Percentiles rank a stretch among this genome's conserved stretches.
Evolutionary conservation across 2,888 invertebrate species (phyloP).

Genomic region (Phasia obesa): DNA sequence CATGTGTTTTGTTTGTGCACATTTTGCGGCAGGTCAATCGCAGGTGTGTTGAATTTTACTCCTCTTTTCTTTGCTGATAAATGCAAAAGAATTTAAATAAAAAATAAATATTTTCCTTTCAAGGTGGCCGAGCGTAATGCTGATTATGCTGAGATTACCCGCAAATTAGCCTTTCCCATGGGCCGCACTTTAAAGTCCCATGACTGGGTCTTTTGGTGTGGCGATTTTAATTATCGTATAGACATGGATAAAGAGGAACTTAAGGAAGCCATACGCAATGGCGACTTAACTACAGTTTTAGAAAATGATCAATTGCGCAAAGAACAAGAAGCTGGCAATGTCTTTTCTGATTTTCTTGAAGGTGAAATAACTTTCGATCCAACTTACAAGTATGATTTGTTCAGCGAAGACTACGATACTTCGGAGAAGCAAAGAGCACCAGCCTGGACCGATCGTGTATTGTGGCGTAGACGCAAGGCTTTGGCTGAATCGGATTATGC

Average conservation of each 20-base stretch:
- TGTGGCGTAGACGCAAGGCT: slow-evolving; percentile 93
- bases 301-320: slow-evolving; percentile 93
- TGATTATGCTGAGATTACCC: slow-evolving; percentile 97
- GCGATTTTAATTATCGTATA: slow-evolving; percentile 99
- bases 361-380: slow-evolving; percentile 96
- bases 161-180: slow-evolving; percentile 95
- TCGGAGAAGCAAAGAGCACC: slow-evolving; percentile 98
- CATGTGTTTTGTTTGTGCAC: slow-evolving; percentile 98
- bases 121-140: slow-evolving; percentile 91
- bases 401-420: slow-evolving; percentile 99
- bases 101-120: background rate
- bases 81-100: no score
- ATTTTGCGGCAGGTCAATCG: slow-evolving; percentile 99
- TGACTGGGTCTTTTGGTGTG: slow-evolving; percentile 99
- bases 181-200: slow-evolving; percentile 96
- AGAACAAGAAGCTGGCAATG: slow-evolving; percentile 90
- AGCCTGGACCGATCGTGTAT: slow-evolving; percentile 99
- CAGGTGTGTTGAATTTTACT: slow-evolving; percentile 85
- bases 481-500: slow-evolving; percentile 86
- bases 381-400: slow-evolving; percentile 99
- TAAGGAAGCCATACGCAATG: slow-evolving; percentile 88
- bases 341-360: slow-evolving; percentile 96
- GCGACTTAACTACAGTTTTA: slow-evolving; percentile 87
- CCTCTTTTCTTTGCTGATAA: background rate
- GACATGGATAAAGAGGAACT: slow-evolving; percentile 97